Evolutionary conservation across 2,113 vertebrate species (phyloP).

Genomic region (Cercocebus atys): DNA sequence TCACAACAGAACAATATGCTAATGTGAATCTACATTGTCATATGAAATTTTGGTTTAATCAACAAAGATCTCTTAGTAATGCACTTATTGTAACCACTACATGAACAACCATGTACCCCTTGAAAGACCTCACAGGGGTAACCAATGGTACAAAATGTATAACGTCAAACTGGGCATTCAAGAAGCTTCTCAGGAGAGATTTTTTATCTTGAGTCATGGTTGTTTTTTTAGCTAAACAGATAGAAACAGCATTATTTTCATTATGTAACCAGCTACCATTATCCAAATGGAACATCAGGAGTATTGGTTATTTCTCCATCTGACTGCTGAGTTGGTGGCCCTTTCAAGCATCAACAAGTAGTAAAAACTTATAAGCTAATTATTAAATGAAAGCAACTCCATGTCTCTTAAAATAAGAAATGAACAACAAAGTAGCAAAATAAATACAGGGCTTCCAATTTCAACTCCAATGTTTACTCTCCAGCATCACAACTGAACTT

Average conservation of each 20-base stretch:
- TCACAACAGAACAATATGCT: background rate
- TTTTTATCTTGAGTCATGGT: background rate
- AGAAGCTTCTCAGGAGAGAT: background rate
- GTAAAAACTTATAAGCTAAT: slow-evolving; percentile 17
- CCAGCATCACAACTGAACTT: background rate
- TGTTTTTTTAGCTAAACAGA: background rate
- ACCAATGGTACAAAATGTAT: background rate
- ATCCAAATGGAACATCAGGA: background rate
- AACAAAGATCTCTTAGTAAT: slow-evolving; percentile 25
- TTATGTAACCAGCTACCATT: background rate
- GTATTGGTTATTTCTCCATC: background rate
- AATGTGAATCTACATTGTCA: background rate
- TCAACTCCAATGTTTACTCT: background rate
- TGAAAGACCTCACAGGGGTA: background rate
- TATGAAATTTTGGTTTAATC: slow-evolving; percentile 36
- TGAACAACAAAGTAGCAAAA: background rate
- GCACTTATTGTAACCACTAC: slow-evolving; percentile 23
- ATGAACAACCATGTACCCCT: slow-evolving; percentile 16
- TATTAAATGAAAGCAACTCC: slow-evolving; percentile 29
- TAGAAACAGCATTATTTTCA: background rate
- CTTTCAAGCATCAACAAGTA: background rate
- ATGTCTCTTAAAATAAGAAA: background rate
- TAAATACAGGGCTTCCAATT: slow-evolving; percentile 8
- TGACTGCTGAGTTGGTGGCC: background rate
- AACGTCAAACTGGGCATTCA: background rate